Percentiles rank a stretch among this genome's conserved stretches.
phyloP scores from a whole-genome alignment of 2,888 invertebrate genomes.

The Ametastegia equiseti region DNA sequence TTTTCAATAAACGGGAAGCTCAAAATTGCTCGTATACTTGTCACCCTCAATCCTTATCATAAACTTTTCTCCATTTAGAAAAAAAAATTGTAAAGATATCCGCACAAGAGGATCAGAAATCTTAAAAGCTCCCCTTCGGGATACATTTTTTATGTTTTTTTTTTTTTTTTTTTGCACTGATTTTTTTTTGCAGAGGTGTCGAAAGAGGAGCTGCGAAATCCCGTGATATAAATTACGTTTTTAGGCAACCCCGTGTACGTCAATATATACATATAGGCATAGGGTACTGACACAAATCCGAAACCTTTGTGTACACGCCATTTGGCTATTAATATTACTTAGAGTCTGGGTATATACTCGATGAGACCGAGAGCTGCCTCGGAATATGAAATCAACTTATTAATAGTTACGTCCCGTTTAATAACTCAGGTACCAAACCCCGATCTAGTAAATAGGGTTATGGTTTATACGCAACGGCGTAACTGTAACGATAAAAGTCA shows the following conservation, averaged over 20 bases:
- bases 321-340: constrained; percentile 65
- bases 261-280: constrained; percentile 50
- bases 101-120: no score
- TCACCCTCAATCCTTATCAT: no score
- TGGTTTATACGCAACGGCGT: background rate
- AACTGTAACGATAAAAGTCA: background rate
- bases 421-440: constrained; percentile 1
- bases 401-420: constrained; percentile 56
- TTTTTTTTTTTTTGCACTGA: no score
- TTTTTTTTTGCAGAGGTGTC: no score
- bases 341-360: constrained; percentile 55
- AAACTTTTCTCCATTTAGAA: no score
- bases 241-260: background rate
- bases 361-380: constrained; percentile 53
- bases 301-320: constrained; percentile 59
- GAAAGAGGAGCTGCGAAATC: background rate
- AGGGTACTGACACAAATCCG: constrained; percentile 55
- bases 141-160: no score
- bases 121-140: no score
- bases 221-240: background rate
- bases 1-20: no score
- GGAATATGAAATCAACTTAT: constrained; percentile 65
- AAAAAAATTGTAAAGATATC: no score
- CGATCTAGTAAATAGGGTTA: background rate
- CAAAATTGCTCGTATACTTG: no score